Evolutionary conservation across 2,888 invertebrate species (phyloP), one percentile per base, ranked within the genome.

Genomic region (Drosophila sordidula): DNA sequence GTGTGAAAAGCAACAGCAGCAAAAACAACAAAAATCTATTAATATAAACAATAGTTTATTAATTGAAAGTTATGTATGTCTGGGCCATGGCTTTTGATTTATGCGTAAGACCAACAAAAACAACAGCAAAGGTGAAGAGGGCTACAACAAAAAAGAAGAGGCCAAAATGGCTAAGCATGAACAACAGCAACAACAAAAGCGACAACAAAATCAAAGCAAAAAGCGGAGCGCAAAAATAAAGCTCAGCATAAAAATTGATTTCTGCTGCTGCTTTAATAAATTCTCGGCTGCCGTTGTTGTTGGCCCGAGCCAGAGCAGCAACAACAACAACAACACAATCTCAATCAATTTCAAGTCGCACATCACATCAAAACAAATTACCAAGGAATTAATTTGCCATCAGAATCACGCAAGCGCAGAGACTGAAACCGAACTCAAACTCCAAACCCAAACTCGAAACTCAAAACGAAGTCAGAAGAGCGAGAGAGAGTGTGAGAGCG

Each of bases 281-380:
- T 81, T 81, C 83, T 70, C 44, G 46, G 57, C 52, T 42, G 58
- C 46, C 58, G 41, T 26, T 38, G 36, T 61, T 56, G 52, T 47
- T 70, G 78, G 61, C 65, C 59, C 67, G 78, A 55, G 73, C 68
- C 78, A 63, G 58, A 67, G 42, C 61, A 49, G 14, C 25, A 61
- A 9, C 63, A 76, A 52, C 84, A 84, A 64, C 75, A 77, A 66
- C 78, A 86, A 78, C 89, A 82, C 88, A 87, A 89, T 89, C 89
- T 87, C 89, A 87, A 87, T 89, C 89, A 87, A 87, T 89, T 87
- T 87, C 80, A 81, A 87, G 86, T 89, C 80, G 79, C 80, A 87
- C 87, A 84, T 82, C 82, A 85, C 87, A 90, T 90, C 89, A 89
- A 87, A 90, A 89, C 88, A 91, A 90, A 90, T 90, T 90, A 90